phyloP scores from a whole-genome alignment of 2,888 invertebrate species.

The Cephus pygmeus region DNA sequence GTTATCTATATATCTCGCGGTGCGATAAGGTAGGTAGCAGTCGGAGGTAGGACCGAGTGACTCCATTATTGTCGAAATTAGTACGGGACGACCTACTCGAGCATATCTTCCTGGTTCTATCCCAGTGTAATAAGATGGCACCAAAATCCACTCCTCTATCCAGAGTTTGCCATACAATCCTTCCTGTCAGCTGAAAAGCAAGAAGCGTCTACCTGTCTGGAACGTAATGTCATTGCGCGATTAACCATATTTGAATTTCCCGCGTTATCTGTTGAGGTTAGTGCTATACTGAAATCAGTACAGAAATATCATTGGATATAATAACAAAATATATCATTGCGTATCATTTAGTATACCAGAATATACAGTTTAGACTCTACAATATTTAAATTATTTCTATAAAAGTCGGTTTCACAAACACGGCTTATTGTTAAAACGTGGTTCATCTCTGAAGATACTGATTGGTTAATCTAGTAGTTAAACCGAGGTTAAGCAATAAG shows the following conservation, averaged over 20 bases:
- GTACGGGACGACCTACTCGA: neutral
- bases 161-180: neutral
- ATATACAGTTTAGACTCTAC: too few species aligned
- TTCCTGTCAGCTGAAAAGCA: neutral
- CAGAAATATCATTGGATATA: neutral
- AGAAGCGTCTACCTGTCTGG: neutral
- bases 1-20: neutral
- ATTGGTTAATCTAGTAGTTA: too few species aligned
- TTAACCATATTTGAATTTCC: neutral
- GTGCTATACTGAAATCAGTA: neutral
- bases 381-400: too few species aligned
- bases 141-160: neutral
- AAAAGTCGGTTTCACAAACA: too few species aligned
- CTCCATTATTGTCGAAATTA: neutral
- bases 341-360: too few species aligned
- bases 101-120: neutral
- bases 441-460: too few species aligned
- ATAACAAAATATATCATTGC: neutral
- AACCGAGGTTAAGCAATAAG: too few species aligned
- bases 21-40: neutral
- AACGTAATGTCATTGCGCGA: neutral
- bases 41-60: neutral
- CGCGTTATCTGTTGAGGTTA: neutral
- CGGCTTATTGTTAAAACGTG: too few species aligned
- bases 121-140: neutral